phyloP scores from a whole-genome alignment of 1,140 invertebrate genomes.

The Uloborus diversus region DNA sequence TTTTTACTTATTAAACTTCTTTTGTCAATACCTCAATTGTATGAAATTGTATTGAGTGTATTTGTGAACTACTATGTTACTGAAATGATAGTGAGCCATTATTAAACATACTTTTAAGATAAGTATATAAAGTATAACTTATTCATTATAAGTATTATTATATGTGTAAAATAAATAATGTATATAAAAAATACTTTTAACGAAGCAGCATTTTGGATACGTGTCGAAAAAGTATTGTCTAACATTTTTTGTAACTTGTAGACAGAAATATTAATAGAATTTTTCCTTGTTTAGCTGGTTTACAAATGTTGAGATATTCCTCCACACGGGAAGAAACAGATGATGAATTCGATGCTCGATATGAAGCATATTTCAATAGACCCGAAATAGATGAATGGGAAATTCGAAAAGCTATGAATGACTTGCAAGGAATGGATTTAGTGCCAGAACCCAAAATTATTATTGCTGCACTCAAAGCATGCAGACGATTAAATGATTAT shows the following conservation, averaged over 20 bases:
- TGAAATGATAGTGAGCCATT: too few species aligned
- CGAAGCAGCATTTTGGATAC: not conserved
- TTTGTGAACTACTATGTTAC: too few species aligned
- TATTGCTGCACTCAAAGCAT: conserved; percentile 89
- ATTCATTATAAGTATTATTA: not conserved
- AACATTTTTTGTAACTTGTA: not conserved
- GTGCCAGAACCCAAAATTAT: conserved; percentile 96
- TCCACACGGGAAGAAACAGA: conserved; percentile 66
- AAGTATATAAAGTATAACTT: too few species aligned
- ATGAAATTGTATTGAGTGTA: too few species aligned
- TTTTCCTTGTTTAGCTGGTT: not conserved
- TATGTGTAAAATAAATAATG: not conserved
- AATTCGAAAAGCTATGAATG: conserved; percentile 80
- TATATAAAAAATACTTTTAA: not conserved
- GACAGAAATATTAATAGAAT: not conserved
- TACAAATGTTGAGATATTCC: conserved; percentile 19
- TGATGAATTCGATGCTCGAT: conserved; percentile 79
- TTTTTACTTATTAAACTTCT: too few species aligned
- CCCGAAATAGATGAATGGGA: conserved; percentile 96
- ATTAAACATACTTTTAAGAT: too few species aligned
- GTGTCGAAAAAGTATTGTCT: not conserved
- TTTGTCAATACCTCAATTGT: too few species aligned
- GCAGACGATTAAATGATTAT: conserved; percentile 92
- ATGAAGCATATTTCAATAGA: conserved; percentile 86
- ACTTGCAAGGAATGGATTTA: conserved; percentile 84